phyloP scores from a whole-genome alignment of 2,113 vertebrate species.

The Nothobranchius kuhntae region DNA sequence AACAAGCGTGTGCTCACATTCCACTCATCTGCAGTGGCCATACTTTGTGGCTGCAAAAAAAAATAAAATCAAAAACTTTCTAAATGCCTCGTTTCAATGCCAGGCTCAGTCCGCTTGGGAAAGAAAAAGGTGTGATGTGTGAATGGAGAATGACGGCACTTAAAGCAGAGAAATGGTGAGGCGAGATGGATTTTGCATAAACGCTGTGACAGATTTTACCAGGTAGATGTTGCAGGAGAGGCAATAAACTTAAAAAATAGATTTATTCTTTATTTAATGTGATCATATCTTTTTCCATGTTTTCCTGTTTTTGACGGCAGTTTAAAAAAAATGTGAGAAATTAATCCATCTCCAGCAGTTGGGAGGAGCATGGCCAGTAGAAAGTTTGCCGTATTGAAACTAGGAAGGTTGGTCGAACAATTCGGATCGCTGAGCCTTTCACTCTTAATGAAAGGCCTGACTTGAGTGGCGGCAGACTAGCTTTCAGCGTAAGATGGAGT shows the following conservation, averaged over 20 bases:
- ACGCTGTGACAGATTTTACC: too few relatives aligned
- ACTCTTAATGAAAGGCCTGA: constrained; percentile 52
- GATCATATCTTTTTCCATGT: neutral
- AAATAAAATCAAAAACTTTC: constrained; percentile 19
- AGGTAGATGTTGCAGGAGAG: too few relatives aligned
- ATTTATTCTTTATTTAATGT: neutral
- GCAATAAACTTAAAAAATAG: neutral
- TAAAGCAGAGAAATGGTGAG: constrained; percentile 2
- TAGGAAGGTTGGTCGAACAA: constrained; percentile 29
- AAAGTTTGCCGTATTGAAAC: constrained; percentile 32
- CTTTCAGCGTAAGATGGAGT: constrained; percentile 58
- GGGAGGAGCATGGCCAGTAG: constrained; percentile 7
- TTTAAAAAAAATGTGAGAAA: constrained; percentile 12
- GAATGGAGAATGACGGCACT: constrained; percentile 23
- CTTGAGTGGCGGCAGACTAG: constrained; percentile 59
- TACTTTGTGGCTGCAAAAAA: constrained; percentile 30
- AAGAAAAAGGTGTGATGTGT: constrained; percentile 32
- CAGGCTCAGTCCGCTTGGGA: constrained; percentile 17
- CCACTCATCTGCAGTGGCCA: constrained; percentile 22
- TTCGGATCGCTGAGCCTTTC: constrained; percentile 55
- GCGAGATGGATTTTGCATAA: too few relatives aligned
- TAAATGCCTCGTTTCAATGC: constrained; percentile 16
- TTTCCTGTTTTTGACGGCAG: neutral
- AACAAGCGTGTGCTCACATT: constrained; percentile 53
- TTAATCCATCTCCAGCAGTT: constrained; percentile 25